Evolutionary conservation across 1,140 invertebrate genomes (phyloP).

Genomic region (Anoplophora glabripennis): DNA sequence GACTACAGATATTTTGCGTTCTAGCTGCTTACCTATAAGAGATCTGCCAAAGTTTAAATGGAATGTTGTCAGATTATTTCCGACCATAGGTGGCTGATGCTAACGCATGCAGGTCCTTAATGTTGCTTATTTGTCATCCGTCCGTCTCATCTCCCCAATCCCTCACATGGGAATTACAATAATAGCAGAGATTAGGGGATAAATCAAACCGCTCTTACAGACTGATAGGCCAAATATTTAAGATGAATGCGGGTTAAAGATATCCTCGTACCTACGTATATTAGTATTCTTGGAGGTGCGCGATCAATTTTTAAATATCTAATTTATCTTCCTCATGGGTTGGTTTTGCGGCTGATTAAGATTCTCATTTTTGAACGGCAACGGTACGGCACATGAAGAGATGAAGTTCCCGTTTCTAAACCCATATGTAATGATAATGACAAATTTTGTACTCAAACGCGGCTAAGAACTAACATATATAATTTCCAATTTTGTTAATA

Average conservation of each 20-base stretch:
- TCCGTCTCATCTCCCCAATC: neutral
- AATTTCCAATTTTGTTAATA: too few relatives aligned
- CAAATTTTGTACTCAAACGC: too few relatives aligned
- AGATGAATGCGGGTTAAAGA: constrained; percentile 3
- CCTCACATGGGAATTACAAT: constrained; percentile 13
- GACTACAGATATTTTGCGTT: neutral
- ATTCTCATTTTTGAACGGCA: neutral
- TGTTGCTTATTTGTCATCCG: constrained; percentile 29
- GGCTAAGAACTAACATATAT: too few relatives aligned
- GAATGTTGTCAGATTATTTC: constrained; percentile 29
- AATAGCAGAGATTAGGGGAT: constrained; percentile 6
- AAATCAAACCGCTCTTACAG: constrained; percentile 2
- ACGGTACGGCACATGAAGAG: neutral
- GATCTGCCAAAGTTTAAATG: too few relatives aligned
- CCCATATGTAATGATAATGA: too few relatives aligned
- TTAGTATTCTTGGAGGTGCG: neutral
- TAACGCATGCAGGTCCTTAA: constrained; percentile 13
- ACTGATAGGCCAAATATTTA: neutral
- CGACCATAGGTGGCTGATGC: constrained; percentile 20
- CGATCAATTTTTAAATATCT: neutral
- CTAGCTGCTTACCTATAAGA: too few relatives aligned
- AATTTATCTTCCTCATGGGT: neutral
- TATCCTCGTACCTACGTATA: neutral
- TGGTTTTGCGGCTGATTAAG: neutral
- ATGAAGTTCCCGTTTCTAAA: too few relatives aligned